These are phyloP conservation scores for Cossypha caffra DNA, from an alignment of 2,797 vertebrate genomes.

Conservation along the genomic window DNA sequence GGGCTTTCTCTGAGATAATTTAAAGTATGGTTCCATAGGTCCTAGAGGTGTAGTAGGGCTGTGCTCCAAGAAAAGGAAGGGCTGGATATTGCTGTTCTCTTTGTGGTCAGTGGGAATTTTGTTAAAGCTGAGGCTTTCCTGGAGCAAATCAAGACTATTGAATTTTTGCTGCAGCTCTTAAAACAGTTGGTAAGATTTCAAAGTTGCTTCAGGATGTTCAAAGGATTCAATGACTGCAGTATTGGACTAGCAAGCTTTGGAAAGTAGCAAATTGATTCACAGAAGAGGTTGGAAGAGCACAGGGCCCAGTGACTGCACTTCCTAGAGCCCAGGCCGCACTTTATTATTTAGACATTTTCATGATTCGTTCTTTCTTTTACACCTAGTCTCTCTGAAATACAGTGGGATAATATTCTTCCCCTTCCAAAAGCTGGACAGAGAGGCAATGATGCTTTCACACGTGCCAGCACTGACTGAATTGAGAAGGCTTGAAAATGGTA, in stretches of 20 bases:
- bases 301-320: background rate
- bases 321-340: background rate
- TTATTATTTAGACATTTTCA: background rate
- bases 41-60: background rate
- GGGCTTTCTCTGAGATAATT: background rate
- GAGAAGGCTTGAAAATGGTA: background rate
- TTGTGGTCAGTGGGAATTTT: background rate
- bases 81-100: background rate
- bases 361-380: background rate
- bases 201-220: background rate
- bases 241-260: background rate
- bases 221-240: background rate
- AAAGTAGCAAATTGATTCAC: background rate
- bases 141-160: background rate
- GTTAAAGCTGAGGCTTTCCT: background rate
- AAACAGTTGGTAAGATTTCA: background rate
- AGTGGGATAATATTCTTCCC: background rate
- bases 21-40: background rate
- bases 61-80: background rate
- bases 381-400: background rate
- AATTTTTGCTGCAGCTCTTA: background rate
- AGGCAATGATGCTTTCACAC: rapidly evolving
- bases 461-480: rapidly evolving
- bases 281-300: background rate
- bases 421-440: background rate